These are phyloP conservation scores for Melanotaenia duboulayi DNA, from an alignment of 2,113 vertebrate species.

Conservation along the genomic window DNA sequence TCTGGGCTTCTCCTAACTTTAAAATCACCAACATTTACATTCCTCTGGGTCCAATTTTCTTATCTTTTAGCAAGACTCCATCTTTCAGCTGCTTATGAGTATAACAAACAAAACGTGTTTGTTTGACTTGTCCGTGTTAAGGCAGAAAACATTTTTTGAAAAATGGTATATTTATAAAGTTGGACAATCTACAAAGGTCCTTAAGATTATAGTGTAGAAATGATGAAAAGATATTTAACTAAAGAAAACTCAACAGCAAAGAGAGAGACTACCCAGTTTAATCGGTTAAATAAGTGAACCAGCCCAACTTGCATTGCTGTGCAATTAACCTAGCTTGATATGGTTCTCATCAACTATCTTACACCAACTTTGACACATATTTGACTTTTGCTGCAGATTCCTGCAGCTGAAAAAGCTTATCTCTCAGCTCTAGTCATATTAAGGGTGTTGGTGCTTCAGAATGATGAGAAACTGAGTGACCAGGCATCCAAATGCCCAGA, in stretches of 20 bases:
- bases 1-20: neutral
- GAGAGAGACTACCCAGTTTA: neutral
- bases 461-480: slow-evolving; percentile 66
- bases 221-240: neutral
- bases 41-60: too few species aligned
- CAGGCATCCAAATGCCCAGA: slow-evolving; percentile 36
- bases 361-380: slow-evolving; percentile 66
- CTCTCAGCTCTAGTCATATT: slow-evolving; percentile 55
- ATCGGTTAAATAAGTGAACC: neutral
- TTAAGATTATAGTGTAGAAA: neutral
- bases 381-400: slow-evolving; percentile 67
- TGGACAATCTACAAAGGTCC: neutral
- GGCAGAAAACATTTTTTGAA: too few species aligned
- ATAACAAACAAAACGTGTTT: too few species aligned
- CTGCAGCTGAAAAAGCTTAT: slow-evolving; percentile 71
- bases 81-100: too few species aligned
- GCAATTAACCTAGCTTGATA: slow-evolving; percentile 43
- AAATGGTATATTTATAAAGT: too few species aligned
- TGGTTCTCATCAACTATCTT: slow-evolving; percentile 76
- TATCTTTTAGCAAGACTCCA: too few species aligned
- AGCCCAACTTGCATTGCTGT: neutral
- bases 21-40: too few species aligned
- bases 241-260: too few species aligned
- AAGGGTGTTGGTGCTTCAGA: slow-evolving; percentile 25
- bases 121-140: too few species aligned